Evolutionary conservation across 2,113 vertebrate genomes (phyloP).

Genomic region (Apus apus): DNA sequence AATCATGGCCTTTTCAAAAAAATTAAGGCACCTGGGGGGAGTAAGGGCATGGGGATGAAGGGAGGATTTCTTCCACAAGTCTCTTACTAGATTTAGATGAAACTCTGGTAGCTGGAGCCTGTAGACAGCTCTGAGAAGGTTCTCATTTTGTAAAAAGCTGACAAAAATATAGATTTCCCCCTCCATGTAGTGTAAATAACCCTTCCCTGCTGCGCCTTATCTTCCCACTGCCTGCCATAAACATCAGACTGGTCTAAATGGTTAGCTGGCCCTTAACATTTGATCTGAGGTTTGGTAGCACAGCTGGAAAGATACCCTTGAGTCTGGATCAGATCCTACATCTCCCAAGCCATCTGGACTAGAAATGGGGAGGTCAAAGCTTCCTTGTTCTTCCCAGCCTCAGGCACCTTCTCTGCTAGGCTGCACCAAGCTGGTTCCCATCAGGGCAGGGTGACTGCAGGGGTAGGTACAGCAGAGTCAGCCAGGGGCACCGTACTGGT

Average conservation of each 20-base stretch:
- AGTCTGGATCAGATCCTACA: neutral
- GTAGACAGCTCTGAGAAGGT: neutral
- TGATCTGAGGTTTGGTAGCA: neutral
- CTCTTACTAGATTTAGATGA: neutral
- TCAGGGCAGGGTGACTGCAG: neutral
- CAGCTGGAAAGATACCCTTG: neutral
- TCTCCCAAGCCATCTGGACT: neutral
- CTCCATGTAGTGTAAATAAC: neutral
- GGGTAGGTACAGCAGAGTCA: no score
- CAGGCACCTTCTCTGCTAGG: neutral
- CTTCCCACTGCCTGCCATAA: neutral
- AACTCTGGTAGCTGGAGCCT: neutral
- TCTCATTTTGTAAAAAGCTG: neutral
- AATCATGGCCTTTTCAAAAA: neutral
- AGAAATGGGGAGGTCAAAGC: neutral
- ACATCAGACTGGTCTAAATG: neutral
- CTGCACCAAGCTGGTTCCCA: neutral
- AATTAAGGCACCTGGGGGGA: neutral
- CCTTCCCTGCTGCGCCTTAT: neutral
- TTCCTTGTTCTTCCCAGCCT: neutral
- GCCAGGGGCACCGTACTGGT: neutral
- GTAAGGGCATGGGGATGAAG: neutral
- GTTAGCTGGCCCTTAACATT: neutral
- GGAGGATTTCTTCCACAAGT: neutral
- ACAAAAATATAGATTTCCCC: neutral